Percentiles rank a stretch among this genome's conserved stretches.
Evolutionary conservation across 2,113 vertebrate genomes (phyloP).

Genomic region (Steatornis caripensis): DNA sequence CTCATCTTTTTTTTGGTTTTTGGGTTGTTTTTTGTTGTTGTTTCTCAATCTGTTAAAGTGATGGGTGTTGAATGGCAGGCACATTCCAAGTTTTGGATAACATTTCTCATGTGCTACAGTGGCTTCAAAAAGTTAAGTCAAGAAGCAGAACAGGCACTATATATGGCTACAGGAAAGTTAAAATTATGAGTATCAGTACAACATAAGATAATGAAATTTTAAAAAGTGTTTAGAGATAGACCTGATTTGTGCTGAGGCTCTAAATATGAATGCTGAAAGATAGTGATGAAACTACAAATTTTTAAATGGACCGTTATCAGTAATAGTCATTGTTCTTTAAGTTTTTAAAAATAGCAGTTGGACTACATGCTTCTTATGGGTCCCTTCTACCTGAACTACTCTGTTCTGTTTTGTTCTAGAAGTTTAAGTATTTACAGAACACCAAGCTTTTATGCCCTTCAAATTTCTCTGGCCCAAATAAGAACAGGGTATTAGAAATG

Average conservation of each 20-base stretch:
- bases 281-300: neutral
- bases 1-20: neutral
- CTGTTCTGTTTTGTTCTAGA: neutral
- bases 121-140: neutral
- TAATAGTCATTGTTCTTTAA: neutral
- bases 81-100: neutral
- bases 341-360: neutral
- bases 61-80: neutral
- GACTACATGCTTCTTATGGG: neutral
- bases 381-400: neutral
- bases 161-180: neutral
- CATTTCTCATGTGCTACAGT: neutral
- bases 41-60: neutral
- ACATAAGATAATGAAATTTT: neutral
- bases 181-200: neutral
- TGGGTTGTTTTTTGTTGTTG: neutral
- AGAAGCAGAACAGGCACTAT: neutral
- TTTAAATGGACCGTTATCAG: neutral
- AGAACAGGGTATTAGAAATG: neutral
- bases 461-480: neutral
- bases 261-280: neutral
- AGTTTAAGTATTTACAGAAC: neutral
- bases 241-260: neutral
- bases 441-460: neutral
- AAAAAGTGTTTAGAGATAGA: neutral